phyloP scores from a whole-genome alignment of 2,888 invertebrate species.

The Eupithecia vulgata region DNA sequence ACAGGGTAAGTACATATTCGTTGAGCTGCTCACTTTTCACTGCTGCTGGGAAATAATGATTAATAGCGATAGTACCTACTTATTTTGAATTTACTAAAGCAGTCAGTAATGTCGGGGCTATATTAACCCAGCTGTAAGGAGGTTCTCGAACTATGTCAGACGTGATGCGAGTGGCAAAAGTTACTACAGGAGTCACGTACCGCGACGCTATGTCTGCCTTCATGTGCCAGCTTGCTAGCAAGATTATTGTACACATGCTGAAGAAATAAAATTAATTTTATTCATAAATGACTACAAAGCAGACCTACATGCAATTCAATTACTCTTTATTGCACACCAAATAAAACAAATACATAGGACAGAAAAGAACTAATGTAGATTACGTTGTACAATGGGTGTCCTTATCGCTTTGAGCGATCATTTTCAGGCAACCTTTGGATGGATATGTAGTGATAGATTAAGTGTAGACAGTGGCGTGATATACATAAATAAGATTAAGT shows the following conservation, averaged over 20 bases:
- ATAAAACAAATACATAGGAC: too few species aligned
- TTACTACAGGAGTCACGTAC: conserved; percentile 51
- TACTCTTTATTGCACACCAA: too few species aligned
- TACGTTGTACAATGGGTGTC: too few species aligned
- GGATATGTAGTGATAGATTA: too few species aligned
- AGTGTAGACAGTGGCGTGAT: too few species aligned
- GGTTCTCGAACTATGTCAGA: conserved; percentile 70
- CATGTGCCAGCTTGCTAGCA: conserved; percentile 13
- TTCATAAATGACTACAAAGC: too few species aligned
- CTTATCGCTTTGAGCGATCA: too few species aligned
- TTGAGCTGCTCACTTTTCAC: too few species aligned
- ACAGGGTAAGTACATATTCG: neutral
- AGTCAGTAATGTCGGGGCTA: conserved; percentile 35
- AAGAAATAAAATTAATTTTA: neutral
- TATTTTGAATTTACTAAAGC: neutral
- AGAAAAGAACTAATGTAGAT: too few species aligned
- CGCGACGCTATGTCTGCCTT: conserved; percentile 36
- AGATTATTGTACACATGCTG: neutral
- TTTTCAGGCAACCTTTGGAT: too few species aligned
- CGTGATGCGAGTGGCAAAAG: conserved; percentile 67
- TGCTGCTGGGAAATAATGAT: neutral
- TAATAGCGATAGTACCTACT: neutral
- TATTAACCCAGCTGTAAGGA: conserved; percentile 57
- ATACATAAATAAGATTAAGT: too few species aligned
- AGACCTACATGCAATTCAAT: too few species aligned